These are phyloP conservation scores for Lytechinus pictus DNA, from an alignment of 35 echinoderm and acorn worm genomes.

Conservation along the genomic window DNA sequence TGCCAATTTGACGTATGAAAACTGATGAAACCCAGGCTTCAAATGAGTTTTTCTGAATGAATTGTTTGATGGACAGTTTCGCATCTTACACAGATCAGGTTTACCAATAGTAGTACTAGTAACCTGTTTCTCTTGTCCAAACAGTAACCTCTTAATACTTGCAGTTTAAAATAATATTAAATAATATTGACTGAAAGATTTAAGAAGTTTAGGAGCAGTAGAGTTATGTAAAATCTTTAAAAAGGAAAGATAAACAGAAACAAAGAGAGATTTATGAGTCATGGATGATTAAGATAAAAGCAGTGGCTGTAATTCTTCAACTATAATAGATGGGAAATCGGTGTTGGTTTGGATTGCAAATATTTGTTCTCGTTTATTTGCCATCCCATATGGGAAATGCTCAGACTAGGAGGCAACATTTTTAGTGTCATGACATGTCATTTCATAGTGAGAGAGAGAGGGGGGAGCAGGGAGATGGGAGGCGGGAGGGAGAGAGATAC, in stretches of 20 bases:
- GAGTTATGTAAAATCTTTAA: neutral
- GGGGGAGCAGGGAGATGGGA: neutral
- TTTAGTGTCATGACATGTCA: neutral
- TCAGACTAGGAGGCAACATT: neutral
- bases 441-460: neutral
- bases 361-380: neutral
- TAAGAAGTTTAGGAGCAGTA: neutral
- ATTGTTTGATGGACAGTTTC: no score
- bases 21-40: no score
- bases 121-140: no score
- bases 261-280: neutral
- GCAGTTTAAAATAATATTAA: no score
- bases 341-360: neutral
- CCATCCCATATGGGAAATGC: neutral
- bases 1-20: no score
- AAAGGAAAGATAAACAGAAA: neutral
- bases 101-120: no score
- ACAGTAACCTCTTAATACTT: no score
- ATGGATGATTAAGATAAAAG: neutral
- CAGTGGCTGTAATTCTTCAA: neutral
- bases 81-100: no score
- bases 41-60: no score
- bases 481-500: no score
- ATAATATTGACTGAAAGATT: neutral
- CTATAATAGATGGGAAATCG: constrained; percentile 4